Percentiles rank a stretch among this genome's conserved stretches.
Conservation (phyloP, 2,888 invertebrate genomes). For the Ariolimax columbianus region DNA sequence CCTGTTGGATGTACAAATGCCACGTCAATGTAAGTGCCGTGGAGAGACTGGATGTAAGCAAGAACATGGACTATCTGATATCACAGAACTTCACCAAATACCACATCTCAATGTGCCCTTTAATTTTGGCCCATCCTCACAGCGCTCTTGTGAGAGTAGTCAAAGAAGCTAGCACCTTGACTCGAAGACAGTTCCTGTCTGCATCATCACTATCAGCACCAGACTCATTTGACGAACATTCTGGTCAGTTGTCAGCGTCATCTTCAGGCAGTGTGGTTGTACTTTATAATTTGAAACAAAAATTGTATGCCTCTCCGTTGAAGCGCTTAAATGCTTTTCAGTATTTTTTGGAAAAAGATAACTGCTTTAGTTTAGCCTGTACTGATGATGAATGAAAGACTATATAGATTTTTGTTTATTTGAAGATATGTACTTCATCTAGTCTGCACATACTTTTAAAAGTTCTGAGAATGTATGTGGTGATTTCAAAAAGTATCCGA, state of each 20-base stretch:
- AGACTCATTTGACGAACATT: neutral
- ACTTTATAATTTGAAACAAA: neutral
- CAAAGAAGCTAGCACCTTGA: neutral
- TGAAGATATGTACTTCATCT: neutral
- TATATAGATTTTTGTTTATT: neutral
- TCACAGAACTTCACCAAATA: constrained; percentile 13
- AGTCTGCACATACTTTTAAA: no score
- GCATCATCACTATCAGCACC: neutral
- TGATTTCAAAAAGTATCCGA: no score
- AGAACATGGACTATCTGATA: constrained; percentile 36
- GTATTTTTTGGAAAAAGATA: constrained; percentile 39
- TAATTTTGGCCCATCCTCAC: constrained; percentile 23
- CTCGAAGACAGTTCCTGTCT: neutral
- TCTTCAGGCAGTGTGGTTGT: neutral
- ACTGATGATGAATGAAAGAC: neutral
- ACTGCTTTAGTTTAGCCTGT: constrained; percentile 17
- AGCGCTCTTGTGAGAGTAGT: neutral
- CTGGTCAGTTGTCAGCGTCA: neutral
- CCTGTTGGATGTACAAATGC: neutral
- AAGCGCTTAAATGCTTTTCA: constrained; percentile 24
- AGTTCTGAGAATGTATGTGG: no score
- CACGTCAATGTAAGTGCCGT: neutral
- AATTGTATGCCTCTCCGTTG: neutral
- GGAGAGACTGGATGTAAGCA: constrained; percentile 4
- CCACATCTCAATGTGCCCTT: constrained; percentile 30